A percentile compares a stretch with the other conserved stretches of the same genome.
Conservation (phyloP, 2,113 vertebrate species). For the Tragelaphus imberbis region DNA sequence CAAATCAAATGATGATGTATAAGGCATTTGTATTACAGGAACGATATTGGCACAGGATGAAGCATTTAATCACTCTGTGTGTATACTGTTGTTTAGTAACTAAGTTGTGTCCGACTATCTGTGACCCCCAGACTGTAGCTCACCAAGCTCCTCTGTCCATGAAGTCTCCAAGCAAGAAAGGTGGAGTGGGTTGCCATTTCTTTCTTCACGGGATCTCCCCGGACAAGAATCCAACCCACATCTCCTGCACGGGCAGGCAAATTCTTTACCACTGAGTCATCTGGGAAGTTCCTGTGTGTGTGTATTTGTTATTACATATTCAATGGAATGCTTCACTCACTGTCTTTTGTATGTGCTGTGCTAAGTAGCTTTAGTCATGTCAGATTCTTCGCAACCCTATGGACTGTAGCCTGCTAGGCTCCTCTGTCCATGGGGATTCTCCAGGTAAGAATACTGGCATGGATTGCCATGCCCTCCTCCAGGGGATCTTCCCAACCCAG, state of each 20-base stretch:
- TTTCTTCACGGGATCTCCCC: background rate
- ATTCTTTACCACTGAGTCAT: background rate
- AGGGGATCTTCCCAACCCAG: background rate
- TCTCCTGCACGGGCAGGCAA: background rate
- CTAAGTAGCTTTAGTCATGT: background rate
- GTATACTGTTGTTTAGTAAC: background rate
- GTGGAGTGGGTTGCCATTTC: background rate
- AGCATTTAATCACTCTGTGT: background rate
- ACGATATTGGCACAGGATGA: background rate
- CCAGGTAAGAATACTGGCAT: background rate
- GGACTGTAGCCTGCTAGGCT: background rate
- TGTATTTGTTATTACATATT: background rate
- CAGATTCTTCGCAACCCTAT: background rate
- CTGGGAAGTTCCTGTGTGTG: background rate
- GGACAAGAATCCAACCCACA: background rate
- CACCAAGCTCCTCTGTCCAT: background rate
- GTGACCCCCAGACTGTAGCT: background rate
- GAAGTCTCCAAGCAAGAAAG: background rate
- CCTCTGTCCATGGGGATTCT: background rate
- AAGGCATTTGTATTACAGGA: background rate
- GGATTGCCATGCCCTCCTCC: background rate
- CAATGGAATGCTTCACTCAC: background rate
- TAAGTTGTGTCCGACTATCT: background rate
- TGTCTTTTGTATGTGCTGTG: background rate
- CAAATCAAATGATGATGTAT: conserved; percentile 3